Conservation (phyloP, 1,140 invertebrate genomes). For the Tetramorium alpestre region DNA sequence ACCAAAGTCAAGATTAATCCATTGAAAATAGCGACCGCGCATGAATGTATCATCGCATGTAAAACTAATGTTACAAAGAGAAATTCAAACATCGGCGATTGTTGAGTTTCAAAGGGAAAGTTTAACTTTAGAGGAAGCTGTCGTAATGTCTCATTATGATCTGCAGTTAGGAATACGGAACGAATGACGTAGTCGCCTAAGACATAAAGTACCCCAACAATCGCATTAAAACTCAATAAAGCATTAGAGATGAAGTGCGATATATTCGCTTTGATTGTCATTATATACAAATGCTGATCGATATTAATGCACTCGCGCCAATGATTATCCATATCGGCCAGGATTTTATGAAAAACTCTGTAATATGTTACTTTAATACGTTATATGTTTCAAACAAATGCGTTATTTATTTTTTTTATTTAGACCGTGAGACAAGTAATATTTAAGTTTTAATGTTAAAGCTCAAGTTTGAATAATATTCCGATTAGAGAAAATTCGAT, state of each 20-base stretch:
- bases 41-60: background rate
- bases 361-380: background rate
- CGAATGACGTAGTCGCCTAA: background rate
- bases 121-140: conserved; percentile 17
- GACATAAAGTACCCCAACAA: background rate
- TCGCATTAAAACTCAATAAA: background rate
- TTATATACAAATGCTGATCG: conserved; percentile 13
- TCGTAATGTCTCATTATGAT: background rate
- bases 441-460: background rate
- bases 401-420: background rate
- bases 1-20: conserved; percentile 19
- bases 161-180: background rate
- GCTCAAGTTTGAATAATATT: background rate
- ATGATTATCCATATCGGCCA: conserved; percentile 1
- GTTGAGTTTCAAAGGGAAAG: conserved; percentile 3
- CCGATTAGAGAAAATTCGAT: background rate
- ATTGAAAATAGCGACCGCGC: background rate
- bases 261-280: conserved; percentile 13
- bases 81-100: conserved; percentile 27
- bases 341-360: conserved; percentile 11
- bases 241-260: conserved; percentile 8
- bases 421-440: too few species aligned
- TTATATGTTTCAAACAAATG: too few species aligned
- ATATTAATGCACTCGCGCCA: conserved; percentile 6
- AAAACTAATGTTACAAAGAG: background rate